Base-by-base conservation (phyloP, 2,113 vertebrate species). In the Podilymbus podiceps region DNA sequence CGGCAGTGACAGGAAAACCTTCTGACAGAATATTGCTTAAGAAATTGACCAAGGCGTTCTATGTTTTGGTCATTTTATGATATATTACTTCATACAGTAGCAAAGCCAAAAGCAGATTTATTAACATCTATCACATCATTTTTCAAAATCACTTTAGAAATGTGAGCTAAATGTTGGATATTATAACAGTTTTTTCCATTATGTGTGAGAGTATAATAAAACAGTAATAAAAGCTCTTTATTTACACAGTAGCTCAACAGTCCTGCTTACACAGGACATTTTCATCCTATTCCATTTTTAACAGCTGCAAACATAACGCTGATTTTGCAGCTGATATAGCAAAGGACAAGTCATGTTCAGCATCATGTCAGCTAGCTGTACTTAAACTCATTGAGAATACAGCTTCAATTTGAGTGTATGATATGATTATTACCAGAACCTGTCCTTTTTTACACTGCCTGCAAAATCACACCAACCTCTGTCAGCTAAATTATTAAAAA, bases 211-310 rank as follows among this genome's bases (percentile, higher is more conserved):
- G 42, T 53, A 52, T 25, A 88, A 23, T 53, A 85, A 82, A 88
- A 40, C 19, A 56, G 49, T 85, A 91, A 89, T 89, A 93, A 89
- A 85, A 87, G 9, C 28, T 86, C 68, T 83, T 74, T 90, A 84
- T 94, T 95, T 95, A 87, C 73, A 89, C 33, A 12, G 0, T 49
- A 91, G 25, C 30, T 87, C 30, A 89, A 46, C 63, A 81, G 52
- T 92, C 38, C 38, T 96, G 86, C 76, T 93, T 93, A 87, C 73
- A 74, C n/a, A 74, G 42, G 63, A 71, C 47, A 68, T 95, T 95
- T 95, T 87, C 44, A 67, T 84, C 25, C 72, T 80, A 40, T 52
- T 95, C 60, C 42, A 55, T 75, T 93, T 90, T 86, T 84, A 89
- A 67, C 55, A 78, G 28, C 77, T 84, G 83, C 72, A 89, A 96